A percentile compares a stretch with the other conserved stretches of the same genome.
These are phyloP conservation scores for Mystacornis crossleyi DNA, from an alignment of 2,113 vertebrate genomes.

Conservation along the genomic window DNA sequence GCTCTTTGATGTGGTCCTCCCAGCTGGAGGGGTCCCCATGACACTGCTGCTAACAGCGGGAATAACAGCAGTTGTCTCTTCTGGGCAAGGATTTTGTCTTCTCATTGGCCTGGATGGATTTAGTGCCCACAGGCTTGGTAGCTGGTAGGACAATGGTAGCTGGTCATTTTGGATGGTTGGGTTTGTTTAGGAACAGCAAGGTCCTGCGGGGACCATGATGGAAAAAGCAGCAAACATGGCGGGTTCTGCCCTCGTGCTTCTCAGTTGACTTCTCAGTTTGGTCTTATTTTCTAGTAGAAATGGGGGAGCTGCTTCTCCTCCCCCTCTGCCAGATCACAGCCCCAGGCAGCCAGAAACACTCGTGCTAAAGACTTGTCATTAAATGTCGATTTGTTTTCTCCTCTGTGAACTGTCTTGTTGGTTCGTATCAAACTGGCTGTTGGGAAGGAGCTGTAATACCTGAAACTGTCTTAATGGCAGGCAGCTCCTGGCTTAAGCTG, in stretches of 20 bases:
- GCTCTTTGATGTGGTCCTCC: background rate
- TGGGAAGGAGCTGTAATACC: background rate
- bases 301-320: background rate
- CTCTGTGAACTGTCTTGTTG: background rate
- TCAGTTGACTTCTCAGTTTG: background rate
- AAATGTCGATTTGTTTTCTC: constrained; percentile 24
- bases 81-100: background rate
- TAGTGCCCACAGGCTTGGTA: background rate
- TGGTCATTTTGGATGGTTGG: background rate
- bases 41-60: background rate
- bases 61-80: background rate
- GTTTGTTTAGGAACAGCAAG: background rate
- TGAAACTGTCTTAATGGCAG: background rate
- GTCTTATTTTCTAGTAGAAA: background rate
- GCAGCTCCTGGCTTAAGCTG: background rate
- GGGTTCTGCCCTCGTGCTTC: background rate
- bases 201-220: background rate
- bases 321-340: constrained; percentile 39
- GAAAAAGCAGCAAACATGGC: background rate
- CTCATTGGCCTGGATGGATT: background rate
- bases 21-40: background rate
- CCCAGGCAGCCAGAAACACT: constrained; percentile 25
- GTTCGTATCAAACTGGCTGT: background rate
- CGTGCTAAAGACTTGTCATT: background rate
- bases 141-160: background rate